Base-by-base conservation (phyloP, 2,797 vertebrate species). In the Pseudochirops cupreus region DNA sequence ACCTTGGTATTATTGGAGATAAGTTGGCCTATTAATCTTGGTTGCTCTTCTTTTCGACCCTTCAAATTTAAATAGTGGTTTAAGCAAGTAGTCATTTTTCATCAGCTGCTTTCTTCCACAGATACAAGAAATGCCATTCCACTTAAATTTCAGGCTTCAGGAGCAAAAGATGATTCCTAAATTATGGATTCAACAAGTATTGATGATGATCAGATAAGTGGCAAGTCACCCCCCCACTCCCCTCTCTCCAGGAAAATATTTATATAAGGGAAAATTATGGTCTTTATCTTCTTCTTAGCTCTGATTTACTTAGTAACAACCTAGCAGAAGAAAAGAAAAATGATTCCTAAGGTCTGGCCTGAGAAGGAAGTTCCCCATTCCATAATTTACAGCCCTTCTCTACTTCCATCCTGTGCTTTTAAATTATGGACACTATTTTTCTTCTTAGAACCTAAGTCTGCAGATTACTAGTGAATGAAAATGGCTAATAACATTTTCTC, bases 351-450 rank as follows among this genome's bases (percentile, higher is more conserved):
- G 53, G 50, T 31, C 96, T 94, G 96, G 46, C 92, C 31, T 93
- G 57, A 52, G 57, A 92, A 95, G n/a, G 97, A 89, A 95, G 92
- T 28, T 12, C 95, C 31, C 58, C 82, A 3, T 53, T 97, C 33
- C 11, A 59, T 92, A 90, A 96, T 95, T 96, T 92, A 97, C 16
- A 90, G 39, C 26, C 5, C 74, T 82, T 33, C 74, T 96, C 56
- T 91, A 87, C 5, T 92, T 96, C 58, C 9, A 53, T 91, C 50
- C 56, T 90, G 87, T 31, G 89, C 53, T 95, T 97, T 93, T 94
- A 91, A 97, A 96, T 97, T 91, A 97, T 90, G 13, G 52, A 92
- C 29, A 39, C 6, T 53, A 33, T 67, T 94, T 95, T 97, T 57
- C 93, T 96, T 94, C 56, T 14, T 92, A 58, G 58, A 93, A 74